Base-by-base conservation (phyloP, 1,140 invertebrate species). In the Phenacoccus solenopsis region DNA sequence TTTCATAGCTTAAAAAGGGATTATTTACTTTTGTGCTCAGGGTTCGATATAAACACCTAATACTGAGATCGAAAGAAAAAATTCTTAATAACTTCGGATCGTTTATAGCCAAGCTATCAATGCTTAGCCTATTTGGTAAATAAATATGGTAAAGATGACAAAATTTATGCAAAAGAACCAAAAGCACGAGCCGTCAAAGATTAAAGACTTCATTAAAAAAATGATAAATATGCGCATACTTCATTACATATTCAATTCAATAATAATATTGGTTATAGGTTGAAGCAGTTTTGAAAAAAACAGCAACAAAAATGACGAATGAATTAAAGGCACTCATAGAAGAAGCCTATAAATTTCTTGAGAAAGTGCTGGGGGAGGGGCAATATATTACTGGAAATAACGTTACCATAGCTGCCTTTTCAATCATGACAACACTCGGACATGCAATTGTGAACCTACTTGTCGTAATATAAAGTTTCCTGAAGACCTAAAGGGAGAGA, bases 401-500 rank as follows among this genome's bases (percentile, higher is more conserved):
- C 22, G 77, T 91, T 16, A 91, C 90, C 21, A 77, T 93, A 10
- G 90, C 90, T 5, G 90, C 90, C 75, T 79, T 89, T 16, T 75
- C 83, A n/a, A 72, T 89, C 30, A 77, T 85, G 10, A 81, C 84
- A 9, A 80, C 81, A 1, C 10, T 35, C 13, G 28, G 28, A 1
- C 20, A 28, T 16, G 28, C 38, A n/a, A n/a, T n/a, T n/a, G n/a
- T n/a, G n/a, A n/a, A n/a, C n/a, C n/a, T n/a, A n/a, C n/a, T n/a
- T n/a, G n/a, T n/a, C n/a, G n/a, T n/a, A n/a, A n/a, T n/a, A n/a
- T n/a, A n/a, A n/a, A n/a, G n/a, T n/a, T n/a, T n/a, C n/a, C n/a
- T n/a, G n/a, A n/a, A n/a, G n/a, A n/a, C n/a, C n/a, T n/a, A n/a
- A n/a, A n/a, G n/a, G n/a, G n/a, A n/a, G n/a, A n/a, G n/a, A n/a